phyloP scores from a whole-genome alignment of 1,140 invertebrate species.

The Streblospio benedicti region DNA sequence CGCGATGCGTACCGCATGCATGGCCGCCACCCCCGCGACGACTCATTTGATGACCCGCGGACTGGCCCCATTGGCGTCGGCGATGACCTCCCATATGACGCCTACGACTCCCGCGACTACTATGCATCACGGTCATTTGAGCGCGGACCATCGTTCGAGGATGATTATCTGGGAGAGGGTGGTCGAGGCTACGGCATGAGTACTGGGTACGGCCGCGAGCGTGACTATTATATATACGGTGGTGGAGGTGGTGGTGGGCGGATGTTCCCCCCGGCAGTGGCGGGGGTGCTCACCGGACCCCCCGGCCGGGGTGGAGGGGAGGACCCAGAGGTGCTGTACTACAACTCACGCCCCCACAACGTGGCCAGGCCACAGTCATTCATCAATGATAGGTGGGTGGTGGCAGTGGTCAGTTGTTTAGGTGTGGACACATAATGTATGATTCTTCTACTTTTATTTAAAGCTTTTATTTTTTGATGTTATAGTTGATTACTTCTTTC shows the following conservation, averaged over 20 bases:
- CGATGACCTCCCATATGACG: background rate
- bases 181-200: slow-evolving; percentile 13
- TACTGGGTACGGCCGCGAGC: slow-evolving; percentile 13
- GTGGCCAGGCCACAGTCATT: slow-evolving; percentile 29
- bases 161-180: slow-evolving; percentile 14
- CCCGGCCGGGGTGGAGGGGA: too few species aligned
- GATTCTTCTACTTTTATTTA: too few species aligned
- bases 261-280: too few species aligned
- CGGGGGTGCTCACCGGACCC: too few species aligned
- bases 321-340: slow-evolving; percentile 73
- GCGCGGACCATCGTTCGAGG: slow-evolving; percentile 25
- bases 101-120: slow-evolving; percentile 11
- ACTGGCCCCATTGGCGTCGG: slow-evolving; percentile 21
- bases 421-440: too few species aligned
- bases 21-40: slow-evolving; percentile 18
- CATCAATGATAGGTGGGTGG: slow-evolving; percentile 41
- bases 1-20: slow-evolving; percentile 28
- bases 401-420: too few species aligned
- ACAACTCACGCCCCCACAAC: slow-evolving; percentile 72
- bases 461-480: too few species aligned
- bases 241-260: too few species aligned
- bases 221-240: slow-evolving; percentile 19
- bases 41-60: slow-evolving; percentile 28
- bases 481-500: too few species aligned
- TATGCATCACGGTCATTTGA: slow-evolving; percentile 13